A percentile compares a stretch with the other conserved stretches of the same genome.
Evolutionary conservation across 2,113 vertebrate species (phyloP).

Genomic region (Acrocephalus arundinaceus): DNA sequence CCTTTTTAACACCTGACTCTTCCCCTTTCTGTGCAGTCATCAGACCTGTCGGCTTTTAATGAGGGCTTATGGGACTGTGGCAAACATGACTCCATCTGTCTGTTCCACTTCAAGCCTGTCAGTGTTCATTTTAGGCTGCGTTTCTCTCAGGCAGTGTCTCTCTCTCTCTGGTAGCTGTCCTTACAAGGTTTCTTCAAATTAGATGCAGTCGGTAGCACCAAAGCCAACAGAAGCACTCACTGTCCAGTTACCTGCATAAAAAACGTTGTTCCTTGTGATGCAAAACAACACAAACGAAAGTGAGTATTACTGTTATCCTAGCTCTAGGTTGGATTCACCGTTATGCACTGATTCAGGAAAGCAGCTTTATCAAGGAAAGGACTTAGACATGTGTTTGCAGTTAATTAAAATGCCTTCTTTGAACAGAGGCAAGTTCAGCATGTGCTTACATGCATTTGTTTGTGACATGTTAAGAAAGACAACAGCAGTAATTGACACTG

Average conservation of each 20-base stretch:
- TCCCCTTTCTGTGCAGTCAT: conserved; percentile 39
- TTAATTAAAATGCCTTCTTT: neutral
- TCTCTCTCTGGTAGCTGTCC: conserved; percentile 18
- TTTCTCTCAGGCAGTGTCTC: neutral
- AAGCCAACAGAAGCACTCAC: neutral
- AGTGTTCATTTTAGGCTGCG: neutral
- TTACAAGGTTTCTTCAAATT: conserved; percentile 26
- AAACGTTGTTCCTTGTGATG: neutral
- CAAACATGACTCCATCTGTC: conserved; percentile 54
- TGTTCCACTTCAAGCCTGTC: conserved; percentile 59
- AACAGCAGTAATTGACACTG: neutral
- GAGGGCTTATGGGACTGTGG: conserved; percentile 24
- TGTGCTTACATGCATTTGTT: neutral
- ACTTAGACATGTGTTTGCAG: neutral
- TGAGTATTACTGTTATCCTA: neutral
- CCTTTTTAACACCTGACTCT: conserved; percentile 11
- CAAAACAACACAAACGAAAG: neutral
- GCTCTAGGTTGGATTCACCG: neutral
- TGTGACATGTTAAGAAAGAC: neutral
- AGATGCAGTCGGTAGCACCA: neutral
- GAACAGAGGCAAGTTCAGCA: neutral
- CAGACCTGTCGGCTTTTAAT: conserved; percentile 38
- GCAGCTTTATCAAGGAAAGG: conserved; percentile 1
- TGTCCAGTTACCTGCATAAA: neutral
- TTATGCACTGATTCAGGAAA: neutral